A percentile compares a stretch with the other conserved stretches of the same genome.
Conservation (phyloP, 1,140 invertebrate genomes). For the Nymphalis io region DNA sequence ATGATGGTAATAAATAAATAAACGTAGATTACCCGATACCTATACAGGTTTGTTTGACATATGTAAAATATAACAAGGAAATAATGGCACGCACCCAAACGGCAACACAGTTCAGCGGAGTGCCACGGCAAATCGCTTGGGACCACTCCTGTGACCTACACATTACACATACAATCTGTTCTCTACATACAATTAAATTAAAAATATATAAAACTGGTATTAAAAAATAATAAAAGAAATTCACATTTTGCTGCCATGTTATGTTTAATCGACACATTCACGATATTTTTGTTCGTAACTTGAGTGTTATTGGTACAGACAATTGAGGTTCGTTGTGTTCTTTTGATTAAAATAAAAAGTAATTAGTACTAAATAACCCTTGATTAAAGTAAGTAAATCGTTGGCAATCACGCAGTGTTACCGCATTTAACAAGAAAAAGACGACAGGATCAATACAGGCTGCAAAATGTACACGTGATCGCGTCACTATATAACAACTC, state of each 20-base stretch:
- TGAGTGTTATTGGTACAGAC: too few species aligned
- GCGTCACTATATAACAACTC: conserved; percentile 78
- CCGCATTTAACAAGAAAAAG: conserved; percentile 75
- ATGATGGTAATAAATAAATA: too few species aligned
- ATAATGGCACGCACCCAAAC: conserved; percentile 66
- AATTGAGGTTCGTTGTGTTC: too few species aligned
- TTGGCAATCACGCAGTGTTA: conserved; percentile 60
- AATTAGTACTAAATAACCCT: background rate
- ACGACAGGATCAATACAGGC: conserved; percentile 78
- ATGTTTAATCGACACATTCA: too few species aligned
- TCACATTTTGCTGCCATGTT: too few species aligned
- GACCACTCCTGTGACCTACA: conserved; percentile 39
- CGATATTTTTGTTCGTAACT: too few species aligned
- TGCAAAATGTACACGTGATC: conserved; percentile 80
- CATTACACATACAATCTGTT: conserved; percentile 29
- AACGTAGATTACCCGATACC: conserved; percentile 31
- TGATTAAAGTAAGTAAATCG: conserved; percentile 38
- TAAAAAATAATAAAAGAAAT: background rate
- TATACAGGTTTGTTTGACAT: conserved; percentile 44
- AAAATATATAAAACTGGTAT: background rate
- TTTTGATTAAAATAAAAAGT: background rate
- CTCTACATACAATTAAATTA: background rate
- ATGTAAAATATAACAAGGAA: conserved; percentile 59
- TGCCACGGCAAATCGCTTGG: conserved; percentile 43
- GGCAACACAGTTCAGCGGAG: conserved; percentile 47